phyloP scores from a whole-genome alignment of 1,140 invertebrate species.

The Aphaenogaster rudis region DNA sequence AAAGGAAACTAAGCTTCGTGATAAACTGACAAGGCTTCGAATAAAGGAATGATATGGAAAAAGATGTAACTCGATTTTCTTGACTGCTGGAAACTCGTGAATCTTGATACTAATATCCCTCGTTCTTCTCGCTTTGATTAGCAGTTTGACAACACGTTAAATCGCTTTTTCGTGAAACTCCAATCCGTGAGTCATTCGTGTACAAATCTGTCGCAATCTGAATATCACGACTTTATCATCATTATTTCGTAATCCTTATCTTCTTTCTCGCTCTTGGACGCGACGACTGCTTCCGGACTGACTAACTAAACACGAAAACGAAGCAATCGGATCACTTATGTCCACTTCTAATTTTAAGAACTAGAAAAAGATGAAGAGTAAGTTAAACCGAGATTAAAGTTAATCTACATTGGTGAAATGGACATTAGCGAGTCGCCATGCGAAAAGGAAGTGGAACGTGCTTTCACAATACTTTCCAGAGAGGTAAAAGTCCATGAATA shows the following conservation, averaged over 20 bases:
- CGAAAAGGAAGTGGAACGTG: conserved; percentile 21
- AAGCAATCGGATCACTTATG: neutral
- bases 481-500: conserved; percentile 26
- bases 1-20: neutral
- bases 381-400: too few relatives aligned
- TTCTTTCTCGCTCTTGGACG: neutral
- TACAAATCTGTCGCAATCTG: neutral
- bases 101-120: neutral
- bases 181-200: neutral
- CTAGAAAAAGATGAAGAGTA: too few relatives aligned
- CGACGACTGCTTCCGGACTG: neutral
- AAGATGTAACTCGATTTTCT: neutral
- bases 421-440: neutral
- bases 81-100: neutral
- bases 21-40: neutral
- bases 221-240: neutral
- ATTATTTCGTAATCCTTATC: neutral
- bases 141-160: neutral
- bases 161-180: neutral
- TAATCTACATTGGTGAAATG: too few relatives aligned
- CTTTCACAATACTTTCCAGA: conserved; percentile 46
- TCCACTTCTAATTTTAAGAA: too few relatives aligned
- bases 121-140: neutral
- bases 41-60: neutral
- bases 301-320: neutral